These are phyloP conservation scores for Calycopis cecrops DNA, from an alignment of 1,140 invertebrate species.

Conservation along the genomic window DNA sequence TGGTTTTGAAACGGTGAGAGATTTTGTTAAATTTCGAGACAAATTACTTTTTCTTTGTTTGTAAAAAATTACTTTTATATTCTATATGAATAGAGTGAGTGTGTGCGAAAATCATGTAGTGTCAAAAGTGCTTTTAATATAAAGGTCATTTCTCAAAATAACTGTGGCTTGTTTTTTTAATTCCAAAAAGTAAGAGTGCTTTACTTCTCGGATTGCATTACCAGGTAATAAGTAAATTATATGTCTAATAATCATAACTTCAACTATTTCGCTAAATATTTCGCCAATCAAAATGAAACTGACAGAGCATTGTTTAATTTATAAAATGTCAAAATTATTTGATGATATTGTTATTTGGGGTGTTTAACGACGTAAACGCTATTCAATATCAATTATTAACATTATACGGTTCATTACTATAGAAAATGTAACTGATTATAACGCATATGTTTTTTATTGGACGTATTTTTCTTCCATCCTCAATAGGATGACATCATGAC, in stretches of 20 bases:
- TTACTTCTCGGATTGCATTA: not conserved
- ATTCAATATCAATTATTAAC: too few species aligned
- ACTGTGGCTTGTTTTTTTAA: not conserved
- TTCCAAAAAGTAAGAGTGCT: conserved; percentile 4
- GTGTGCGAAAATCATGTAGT: conserved; percentile 29
- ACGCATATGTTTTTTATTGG: conserved; percentile 8
- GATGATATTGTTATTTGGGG: conserved; percentile 18
- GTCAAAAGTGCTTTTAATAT: conserved; percentile 12
- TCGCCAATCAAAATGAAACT: conserved; percentile 16
- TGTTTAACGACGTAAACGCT: not conserved
- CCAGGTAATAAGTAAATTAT: conserved; percentile 5
- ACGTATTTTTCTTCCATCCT: conserved; percentile 6
- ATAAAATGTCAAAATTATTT: conserved; percentile 24
- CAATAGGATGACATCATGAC: conserved; percentile 23
- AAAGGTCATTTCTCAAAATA: conserved; percentile 4
- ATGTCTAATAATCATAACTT: not conserved
- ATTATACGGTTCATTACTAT: too few species aligned
- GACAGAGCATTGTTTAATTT: conserved; percentile 34
- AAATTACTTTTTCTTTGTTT: conserved; percentile 28
- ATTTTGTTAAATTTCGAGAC: conserved; percentile 37
- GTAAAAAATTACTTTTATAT: conserved; percentile 17
- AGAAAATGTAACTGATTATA: too few species aligned
- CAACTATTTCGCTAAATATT: conserved; percentile 1
- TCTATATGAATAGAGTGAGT: conserved; percentile 34
- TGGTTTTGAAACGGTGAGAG: conserved; percentile 63